These are phyloP conservation scores for Odocoileus virginianus DNA, from an alignment of 2,113 vertebrate species.

Conservation along the genomic window DNA sequence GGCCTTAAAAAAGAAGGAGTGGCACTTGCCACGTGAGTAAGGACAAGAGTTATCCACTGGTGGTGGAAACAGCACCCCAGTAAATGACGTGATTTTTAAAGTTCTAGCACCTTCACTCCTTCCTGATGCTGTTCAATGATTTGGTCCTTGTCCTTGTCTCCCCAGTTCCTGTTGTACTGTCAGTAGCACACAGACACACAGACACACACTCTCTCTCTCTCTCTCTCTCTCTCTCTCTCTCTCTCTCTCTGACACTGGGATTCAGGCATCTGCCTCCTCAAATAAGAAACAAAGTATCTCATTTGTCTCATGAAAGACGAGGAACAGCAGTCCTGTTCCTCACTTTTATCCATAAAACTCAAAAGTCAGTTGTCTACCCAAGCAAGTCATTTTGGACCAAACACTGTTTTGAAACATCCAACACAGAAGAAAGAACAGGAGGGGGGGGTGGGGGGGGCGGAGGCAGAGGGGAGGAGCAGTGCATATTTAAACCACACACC, in stretches of 20 bases:
- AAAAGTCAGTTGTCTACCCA: not conserved
- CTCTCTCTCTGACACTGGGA: not conserved
- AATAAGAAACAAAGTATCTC: not conserved
- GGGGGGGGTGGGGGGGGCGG: fast-evolving
- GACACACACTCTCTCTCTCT: not conserved
- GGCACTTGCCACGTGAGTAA: not conserved
- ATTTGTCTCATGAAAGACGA: not conserved
- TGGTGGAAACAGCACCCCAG: not conserved
- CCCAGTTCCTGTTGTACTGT: not conserved
- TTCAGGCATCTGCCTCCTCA: not conserved
- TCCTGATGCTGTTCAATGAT: not conserved
- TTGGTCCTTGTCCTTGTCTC: not conserved
- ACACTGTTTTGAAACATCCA: not conserved
- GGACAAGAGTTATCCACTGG: not conserved
- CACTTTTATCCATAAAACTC: not conserved
- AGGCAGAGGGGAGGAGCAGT: not conserved
- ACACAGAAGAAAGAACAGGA: not conserved
- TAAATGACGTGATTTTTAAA: not conserved
- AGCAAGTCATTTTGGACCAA: not conserved
- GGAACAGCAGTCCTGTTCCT: not conserved
- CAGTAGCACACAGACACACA: not conserved
- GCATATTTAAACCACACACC: not conserved
- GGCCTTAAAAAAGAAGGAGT: not conserved
- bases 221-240: no score
- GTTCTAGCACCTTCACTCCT: not conserved